These are phyloP conservation scores for Ricordea florida DNA, from an alignment of 92 coral and sea anemone species.

Conservation along the genomic window DNA sequence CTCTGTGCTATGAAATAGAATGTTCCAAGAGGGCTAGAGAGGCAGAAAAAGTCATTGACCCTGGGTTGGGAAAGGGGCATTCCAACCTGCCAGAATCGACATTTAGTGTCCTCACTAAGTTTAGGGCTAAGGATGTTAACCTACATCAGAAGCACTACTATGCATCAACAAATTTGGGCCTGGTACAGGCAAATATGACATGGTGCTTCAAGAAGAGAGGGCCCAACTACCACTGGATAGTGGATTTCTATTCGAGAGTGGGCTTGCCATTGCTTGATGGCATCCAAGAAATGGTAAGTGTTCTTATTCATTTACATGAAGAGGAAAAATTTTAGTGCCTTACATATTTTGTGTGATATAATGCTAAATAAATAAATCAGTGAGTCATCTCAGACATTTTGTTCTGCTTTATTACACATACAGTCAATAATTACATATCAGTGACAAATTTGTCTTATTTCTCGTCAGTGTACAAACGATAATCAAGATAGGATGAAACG, in stretches of 20 bases:
- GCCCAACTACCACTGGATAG: conserved; percentile 25
- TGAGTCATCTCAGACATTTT: no score
- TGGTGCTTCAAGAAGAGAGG: no score
- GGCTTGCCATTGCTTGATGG: conserved; percentile 5
- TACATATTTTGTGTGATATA: no score
- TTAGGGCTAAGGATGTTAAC: no score
- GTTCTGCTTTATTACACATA: no score
- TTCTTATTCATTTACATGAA: no score
- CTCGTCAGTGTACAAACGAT: conserved; percentile 1
- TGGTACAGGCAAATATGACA: no score
- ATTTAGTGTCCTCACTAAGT: not conserved
- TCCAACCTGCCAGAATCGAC: conserved; percentile 14
- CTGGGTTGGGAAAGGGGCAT: no score
- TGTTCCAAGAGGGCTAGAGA: conserved; percentile 25
- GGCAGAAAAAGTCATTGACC: not conserved
- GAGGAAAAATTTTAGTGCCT: no score
- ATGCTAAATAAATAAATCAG: no score
- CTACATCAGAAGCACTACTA: no score
- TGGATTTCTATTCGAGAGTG: conserved; percentile 3
- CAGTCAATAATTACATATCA: not conserved
- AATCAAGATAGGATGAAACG: conserved; percentile 11
- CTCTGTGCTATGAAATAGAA: conserved; percentile 60
- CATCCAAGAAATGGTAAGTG: conserved; percentile 7
- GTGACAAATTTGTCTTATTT: not conserved
- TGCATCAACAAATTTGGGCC: no score